Base-by-base conservation (phyloP, 1,140 invertebrate genomes). In the Artemia franciscana region DNA sequence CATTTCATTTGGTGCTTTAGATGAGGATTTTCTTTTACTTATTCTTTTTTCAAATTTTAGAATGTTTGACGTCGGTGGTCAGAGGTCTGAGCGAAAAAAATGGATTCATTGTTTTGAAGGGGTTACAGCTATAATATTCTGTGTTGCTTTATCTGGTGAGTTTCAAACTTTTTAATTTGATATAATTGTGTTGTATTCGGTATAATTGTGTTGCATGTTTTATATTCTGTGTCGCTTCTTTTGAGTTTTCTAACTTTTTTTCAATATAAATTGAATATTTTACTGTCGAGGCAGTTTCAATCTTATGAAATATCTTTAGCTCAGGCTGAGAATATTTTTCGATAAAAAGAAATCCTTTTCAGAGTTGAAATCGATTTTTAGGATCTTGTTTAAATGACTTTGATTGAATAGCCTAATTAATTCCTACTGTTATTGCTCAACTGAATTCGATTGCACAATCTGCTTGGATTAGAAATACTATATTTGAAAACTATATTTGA, bases 61-160 rank as follows among this genome's bases (percentile, higher is more conserved):
- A 77, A 85, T 92, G 78, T 91, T 92, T 74, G 89, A 92, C 75
- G 89, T 92, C 62, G 89, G 89, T 66, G 89, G 89, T 63, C 89
- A 93, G 73, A 74, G 91, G 68, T 92, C 88, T n/a, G 91, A 94
- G 73, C 76, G 91, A 63, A 94, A 94, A 74, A 94, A 94, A 72
- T 94, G 91, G 91, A 95, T 95, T 69, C 91, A 95, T 72, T 95
- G 91, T 77, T 95, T 95, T 72, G 91, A 94, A 74, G 89, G 88
- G 61, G 91, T 95, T 2, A 93, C 89, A 5, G 90, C 91, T 58
- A 95, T 89, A 65, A 95, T 96, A 67, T 96, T 96, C 73, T 95
- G 92, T 76, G 92, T 95, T 60, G 91, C 91, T 15, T 79, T 95
- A 71, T 87, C 84, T 67, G 86, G 82, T 83, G 70, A 74, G 69